phyloP scores from a whole-genome alignment of 2,113 vertebrate species.

The Pelvicachromis taeniatus region DNA sequence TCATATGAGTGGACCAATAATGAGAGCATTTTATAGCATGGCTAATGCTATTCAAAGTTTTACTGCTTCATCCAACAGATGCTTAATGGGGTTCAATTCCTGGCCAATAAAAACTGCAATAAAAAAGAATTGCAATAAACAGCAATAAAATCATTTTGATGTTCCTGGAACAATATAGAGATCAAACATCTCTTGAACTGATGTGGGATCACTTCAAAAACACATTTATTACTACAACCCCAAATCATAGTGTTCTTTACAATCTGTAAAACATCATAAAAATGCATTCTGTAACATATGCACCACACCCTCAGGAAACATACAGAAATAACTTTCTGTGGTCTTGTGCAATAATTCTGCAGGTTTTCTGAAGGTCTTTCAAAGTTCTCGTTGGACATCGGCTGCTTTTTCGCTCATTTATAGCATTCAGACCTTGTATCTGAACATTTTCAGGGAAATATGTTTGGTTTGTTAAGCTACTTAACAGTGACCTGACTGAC shows the following conservation, averaged over 20 bases:
- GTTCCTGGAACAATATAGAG: neutral
- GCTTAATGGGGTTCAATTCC: neutral
- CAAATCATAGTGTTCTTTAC: neutral
- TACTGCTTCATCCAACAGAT: neutral
- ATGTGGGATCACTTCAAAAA: neutral
- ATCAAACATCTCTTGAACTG: neutral
- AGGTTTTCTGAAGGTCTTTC: neutral
- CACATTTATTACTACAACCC: neutral
- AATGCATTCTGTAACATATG: neutral
- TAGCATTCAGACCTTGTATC: neutral
- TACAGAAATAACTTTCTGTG: neutral
- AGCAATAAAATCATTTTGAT: neutral
- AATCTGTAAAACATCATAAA: neutral
- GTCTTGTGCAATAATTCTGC: neutral
- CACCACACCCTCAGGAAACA: neutral
- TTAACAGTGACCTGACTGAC: neutral
- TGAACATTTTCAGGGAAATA: neutral
- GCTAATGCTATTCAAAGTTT: neutral
- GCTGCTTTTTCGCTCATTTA: neutral
- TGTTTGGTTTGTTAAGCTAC: too few relatives aligned
- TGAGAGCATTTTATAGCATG: neutral
- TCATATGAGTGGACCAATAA: neutral
- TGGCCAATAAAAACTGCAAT: neutral
- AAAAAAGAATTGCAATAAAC: neutral
- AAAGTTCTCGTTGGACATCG: neutral